Evolutionary conservation across 2,113 vertebrate species (phyloP).

Genomic region (Chionomys nivalis): DNA sequence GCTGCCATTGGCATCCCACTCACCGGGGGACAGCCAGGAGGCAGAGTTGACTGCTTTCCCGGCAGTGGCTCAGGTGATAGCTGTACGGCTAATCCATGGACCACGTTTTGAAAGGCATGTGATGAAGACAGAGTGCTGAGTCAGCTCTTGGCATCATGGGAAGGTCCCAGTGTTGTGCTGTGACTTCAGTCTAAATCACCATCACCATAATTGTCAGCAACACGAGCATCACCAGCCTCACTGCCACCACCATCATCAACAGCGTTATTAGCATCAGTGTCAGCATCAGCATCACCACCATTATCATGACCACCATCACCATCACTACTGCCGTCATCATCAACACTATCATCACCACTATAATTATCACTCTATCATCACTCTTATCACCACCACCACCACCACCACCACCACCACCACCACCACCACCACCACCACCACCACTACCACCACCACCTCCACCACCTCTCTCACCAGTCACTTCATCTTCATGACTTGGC

Average conservation of each 20-base stretch:
- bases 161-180: neutral
- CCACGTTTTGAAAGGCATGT: fast-evolving
- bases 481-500: neutral
- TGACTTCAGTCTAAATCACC: neutral
- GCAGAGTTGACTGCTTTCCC: neutral
- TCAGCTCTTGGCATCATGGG: neutral
- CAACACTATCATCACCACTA: neutral
- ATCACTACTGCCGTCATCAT: neutral
- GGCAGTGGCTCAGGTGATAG: too few relatives aligned
- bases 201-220: neutral
- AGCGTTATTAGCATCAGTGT: too few relatives aligned
- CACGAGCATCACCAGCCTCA: too few relatives aligned
- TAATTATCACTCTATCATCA: too few relatives aligned
- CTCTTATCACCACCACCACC: fast-evolving
- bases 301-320: neutral
- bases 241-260: too few relatives aligned
- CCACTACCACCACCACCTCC: too few relatives aligned
- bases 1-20: fast-evolving
- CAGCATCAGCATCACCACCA: fast-evolving
- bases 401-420: neutral
- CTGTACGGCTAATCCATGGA: fast-evolving
- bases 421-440: fast-evolving
- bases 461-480: too few relatives aligned
- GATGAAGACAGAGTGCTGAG: neutral
- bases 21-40: fast-evolving